These are phyloP conservation scores for Orgyia antiqua DNA, from an alignment of 2,888 invertebrate genomes.

Conservation along the genomic window DNA sequence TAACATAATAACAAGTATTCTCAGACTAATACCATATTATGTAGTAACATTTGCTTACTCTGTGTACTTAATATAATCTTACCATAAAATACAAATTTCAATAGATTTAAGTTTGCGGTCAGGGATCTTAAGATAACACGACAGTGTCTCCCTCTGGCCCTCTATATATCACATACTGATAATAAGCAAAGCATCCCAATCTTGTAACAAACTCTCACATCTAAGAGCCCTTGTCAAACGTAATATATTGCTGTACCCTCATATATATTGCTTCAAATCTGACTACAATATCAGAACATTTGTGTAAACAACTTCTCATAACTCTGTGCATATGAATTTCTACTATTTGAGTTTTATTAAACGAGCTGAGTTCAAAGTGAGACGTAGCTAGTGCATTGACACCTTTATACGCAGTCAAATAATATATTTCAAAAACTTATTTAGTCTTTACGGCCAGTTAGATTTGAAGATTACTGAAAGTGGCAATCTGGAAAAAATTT, in stretches of 20 bases:
- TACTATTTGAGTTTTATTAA: not conserved
- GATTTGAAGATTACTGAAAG: constrained; percentile 54
- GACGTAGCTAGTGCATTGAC: constrained; percentile 23
- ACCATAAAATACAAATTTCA: too few species aligned
- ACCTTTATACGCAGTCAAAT: constrained; percentile 23
- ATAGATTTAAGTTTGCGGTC: constrained; percentile 12
- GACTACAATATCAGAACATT: constrained; percentile 5
- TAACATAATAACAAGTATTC: too few species aligned
- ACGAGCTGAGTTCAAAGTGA: not conserved
- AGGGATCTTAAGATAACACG: constrained; percentile 7
- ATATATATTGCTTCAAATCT: not conserved
- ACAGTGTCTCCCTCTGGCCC: constrained; percentile 3
- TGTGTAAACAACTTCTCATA: not conserved
- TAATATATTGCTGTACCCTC: constrained; percentile 1
- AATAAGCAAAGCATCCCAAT: constrained; percentile 5
- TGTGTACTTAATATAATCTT: too few species aligned
- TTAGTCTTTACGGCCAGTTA: constrained; percentile 59
- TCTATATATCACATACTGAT: constrained; percentile 10
- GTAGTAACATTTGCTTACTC: too few species aligned
- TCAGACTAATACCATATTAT: too few species aligned
- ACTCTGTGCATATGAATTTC: constrained; percentile 7
- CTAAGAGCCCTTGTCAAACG: constrained; percentile 5
- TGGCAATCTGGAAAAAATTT: constrained; percentile 38
- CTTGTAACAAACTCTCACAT: constrained; percentile 6
- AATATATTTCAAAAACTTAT: constrained; percentile 34